Base-by-base conservation (phyloP, 1,140 invertebrate species). In the Dendrolimus punctatus region DNA sequence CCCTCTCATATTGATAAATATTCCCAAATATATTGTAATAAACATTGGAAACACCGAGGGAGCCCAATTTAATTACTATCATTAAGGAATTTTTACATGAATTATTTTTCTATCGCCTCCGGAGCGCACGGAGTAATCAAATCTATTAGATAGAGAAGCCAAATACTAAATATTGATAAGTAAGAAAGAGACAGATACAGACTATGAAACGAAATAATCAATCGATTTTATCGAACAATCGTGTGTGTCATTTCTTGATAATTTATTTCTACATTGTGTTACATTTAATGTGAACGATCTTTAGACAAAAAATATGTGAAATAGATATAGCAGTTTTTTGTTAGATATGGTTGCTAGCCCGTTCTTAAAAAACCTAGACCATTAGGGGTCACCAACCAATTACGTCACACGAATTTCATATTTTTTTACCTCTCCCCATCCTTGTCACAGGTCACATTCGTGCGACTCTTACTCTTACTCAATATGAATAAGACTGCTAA, bases 51-150 rank as follows among this genome's bases (percentile, higher is more conserved):
- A 62, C 59, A 67, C 65, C 62, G 66, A 66, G 73, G 65, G 62
- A 62, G 55, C 53, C 47, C 51, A 44, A 51, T 49, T 76, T 68
- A 76, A 79, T 79, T 72, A 71, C 66, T 60, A 58, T 73, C 71
- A 73, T 71, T 73, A 71, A 67, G 57, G 62, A 57, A 68, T 75
- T 76, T 70, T 71, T 70, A 68, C 65, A 77, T 80, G 71, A 71
- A 71, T 80, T 74, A 80, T 69, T 62, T 58, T 71, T 76, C 55
- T 65, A 77, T 76, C 64, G 76, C 76, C 76, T 60, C 59, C 49
- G 69, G 74, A 68, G 57, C 56, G 52, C 44, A 57, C 49, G 56
- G 45, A 49, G 50, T 66, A 58, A 66, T 64, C 57, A 57, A 66
- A 62, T 53, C 43, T 40, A 64, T 60, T 58, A 61, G 63, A 74